These are phyloP conservation scores for Regulus satrapa DNA, from an alignment of 2,113 vertebrate species.

Conservation along the genomic window DNA sequence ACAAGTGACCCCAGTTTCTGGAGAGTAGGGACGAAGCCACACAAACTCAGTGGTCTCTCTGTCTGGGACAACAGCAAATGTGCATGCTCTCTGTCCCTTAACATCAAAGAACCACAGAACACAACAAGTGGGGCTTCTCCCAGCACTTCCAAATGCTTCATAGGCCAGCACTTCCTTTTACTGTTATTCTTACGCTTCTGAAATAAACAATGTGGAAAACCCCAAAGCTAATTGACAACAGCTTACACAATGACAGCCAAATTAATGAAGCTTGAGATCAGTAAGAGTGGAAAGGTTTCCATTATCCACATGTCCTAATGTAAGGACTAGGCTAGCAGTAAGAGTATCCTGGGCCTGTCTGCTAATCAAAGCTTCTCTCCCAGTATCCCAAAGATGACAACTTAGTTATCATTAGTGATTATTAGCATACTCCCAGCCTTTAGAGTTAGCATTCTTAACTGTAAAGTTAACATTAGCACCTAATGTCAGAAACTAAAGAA, in stretches of 20 bases:
- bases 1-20: neutral
- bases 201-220: constrained; percentile 20
- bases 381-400: neutral
- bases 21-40: neutral
- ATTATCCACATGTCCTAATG: neutral
- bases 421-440: neutral
- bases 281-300: constrained; percentile 2
- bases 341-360: neutral
- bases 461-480: neutral
- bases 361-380: neutral
- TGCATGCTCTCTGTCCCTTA: neutral
- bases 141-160: neutral
- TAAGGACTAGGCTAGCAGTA: neutral
- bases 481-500: neutral
- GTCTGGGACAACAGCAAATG: neutral
- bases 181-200: neutral
- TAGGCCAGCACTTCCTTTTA: neutral
- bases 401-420: neutral
- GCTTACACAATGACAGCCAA: neutral
- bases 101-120: neutral
- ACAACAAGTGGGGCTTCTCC: neutral
- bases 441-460: neutral
- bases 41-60: neutral
- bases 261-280: neutral
- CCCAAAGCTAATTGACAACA: constrained; percentile 21